phyloP scores from a whole-genome alignment of 2,113 vertebrate species.

The Elephas maximus region DNA sequence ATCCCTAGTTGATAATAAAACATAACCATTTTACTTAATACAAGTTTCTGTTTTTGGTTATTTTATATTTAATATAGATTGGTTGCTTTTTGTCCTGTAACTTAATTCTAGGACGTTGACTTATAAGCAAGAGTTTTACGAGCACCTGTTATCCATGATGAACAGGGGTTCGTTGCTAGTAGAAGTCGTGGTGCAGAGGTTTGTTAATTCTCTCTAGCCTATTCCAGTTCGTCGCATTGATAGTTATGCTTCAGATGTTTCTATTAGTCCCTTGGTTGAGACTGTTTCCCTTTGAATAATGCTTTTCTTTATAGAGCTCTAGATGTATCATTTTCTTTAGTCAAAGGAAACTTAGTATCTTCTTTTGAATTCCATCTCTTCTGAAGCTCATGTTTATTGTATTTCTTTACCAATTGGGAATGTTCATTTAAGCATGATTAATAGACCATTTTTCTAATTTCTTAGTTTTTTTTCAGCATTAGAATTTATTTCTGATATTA shows the following conservation, averaged over 20 bases:
- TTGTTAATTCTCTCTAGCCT: conserved; percentile 16
- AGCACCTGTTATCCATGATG: not conserved
- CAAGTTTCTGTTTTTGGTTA: conserved; percentile 13
- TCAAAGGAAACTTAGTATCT: conserved; percentile 46
- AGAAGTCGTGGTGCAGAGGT: not conserved
- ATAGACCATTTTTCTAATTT: conserved; percentile 14
- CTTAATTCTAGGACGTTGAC: not conserved
- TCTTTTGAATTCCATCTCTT: conserved; percentile 11
- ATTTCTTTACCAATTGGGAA: conserved; percentile 17
- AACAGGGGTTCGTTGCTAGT: not conserved
- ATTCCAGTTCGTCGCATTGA: not conserved
- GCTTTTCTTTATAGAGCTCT: conserved; percentile 35
- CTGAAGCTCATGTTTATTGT: not conserved
- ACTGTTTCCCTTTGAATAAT: conserved; percentile 15
- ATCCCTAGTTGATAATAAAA: conserved; percentile 22
- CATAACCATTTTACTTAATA: not conserved
- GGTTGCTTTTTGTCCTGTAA: not conserved
- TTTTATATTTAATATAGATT: conserved; percentile 40
- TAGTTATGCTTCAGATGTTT: not conserved
- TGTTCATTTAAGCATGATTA: conserved; percentile 38
- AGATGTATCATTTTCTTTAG: conserved; percentile 47
- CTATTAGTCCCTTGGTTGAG: not conserved
- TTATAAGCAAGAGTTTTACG: conserved; percentile 17
- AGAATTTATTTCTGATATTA: conserved; percentile 28
- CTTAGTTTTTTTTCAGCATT: conserved; percentile 24